Conservation (phyloP, 2,888 invertebrate species). For the Exocentrus adspersus region DNA sequence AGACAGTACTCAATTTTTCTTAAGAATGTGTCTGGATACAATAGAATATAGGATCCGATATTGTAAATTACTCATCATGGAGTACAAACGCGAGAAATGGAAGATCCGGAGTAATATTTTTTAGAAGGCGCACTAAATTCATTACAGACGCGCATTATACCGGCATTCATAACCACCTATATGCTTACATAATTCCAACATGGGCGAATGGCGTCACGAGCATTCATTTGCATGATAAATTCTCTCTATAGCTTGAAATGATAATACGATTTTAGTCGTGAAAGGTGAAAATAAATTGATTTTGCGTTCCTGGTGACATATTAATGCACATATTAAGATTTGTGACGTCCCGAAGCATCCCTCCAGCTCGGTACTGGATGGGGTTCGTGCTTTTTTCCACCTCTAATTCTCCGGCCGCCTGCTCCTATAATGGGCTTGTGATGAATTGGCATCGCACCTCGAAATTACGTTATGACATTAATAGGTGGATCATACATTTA, state of each 20-base stretch:
- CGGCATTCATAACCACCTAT: conserved; percentile 42
- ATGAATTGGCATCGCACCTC: conserved; percentile 60
- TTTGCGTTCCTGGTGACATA: conserved; percentile 64
- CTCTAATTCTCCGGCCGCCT: conserved; percentile 47
- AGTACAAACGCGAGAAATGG: not conserved
- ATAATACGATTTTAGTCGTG: conserved; percentile 62
- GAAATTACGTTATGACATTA: conserved; percentile 59
- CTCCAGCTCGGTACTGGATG: conserved; percentile 50
- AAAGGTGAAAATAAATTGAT: conserved; percentile 65
- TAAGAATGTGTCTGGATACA: no score
- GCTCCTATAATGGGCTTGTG: conserved; percentile 57
- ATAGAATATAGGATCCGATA: no score
- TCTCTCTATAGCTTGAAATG: conserved; percentile 58
- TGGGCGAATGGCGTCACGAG: conserved; percentile 54
- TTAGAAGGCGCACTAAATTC: conserved; percentile 46
- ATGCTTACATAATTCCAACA: conserved; percentile 47
- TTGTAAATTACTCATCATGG: not conserved
- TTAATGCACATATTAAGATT: conserved; percentile 64
- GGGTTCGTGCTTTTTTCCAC: conserved; percentile 46
- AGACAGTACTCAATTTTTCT: no score
- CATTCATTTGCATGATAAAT: conserved; percentile 64
- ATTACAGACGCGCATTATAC: conserved; percentile 48
- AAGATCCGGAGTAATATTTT: conserved; percentile 2
- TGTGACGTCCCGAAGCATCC: conserved; percentile 53
- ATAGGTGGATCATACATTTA: conserved; percentile 55